Evolutionary conservation across 2,113 vertebrate genomes (phyloP).

Genomic region (Regulus satrapa): DNA sequence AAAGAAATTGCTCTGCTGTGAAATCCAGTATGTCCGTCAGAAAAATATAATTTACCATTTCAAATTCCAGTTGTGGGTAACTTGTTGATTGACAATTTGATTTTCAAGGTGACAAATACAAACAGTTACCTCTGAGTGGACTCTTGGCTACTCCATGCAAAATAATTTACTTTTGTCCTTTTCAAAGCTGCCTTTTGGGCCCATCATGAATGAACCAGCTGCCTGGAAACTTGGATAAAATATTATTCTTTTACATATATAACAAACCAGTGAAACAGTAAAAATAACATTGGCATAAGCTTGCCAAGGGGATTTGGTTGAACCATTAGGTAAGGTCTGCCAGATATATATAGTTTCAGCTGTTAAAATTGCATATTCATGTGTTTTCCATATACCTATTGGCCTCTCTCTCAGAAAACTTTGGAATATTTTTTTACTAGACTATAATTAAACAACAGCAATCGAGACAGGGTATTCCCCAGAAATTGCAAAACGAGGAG

Average conservation of each 20-base stretch:
- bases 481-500: background rate
- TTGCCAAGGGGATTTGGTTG: constrained; percentile 42
- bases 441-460: constrained; percentile 41
- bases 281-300: constrained; percentile 51
- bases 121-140: background rate
- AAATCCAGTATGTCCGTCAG: constrained; percentile 13
- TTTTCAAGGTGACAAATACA: constrained; percentile 12
- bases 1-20: background rate
- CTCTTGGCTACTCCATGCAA: background rate
- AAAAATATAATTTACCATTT: constrained; percentile 7
- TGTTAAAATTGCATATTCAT: constrained; percentile 65
- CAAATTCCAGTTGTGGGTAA: background rate
- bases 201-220: constrained; percentile 18
- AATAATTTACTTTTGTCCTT: constrained; percentile 4
- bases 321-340: constrained; percentile 51
- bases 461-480: constrained; percentile 31
- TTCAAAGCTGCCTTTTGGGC: constrained; percentile 20
- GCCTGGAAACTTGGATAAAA: constrained; percentile 43
- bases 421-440: constrained; percentile 20
- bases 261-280: constrained; percentile 45
- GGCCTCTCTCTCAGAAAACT: background rate
- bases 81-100: background rate
- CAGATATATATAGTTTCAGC: constrained; percentile 54
- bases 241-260: constrained; percentile 40
- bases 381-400: constrained; percentile 58